Percentiles rank a stretch among this genome's conserved stretches.
Conservation (phyloP, 2,797 vertebrate species). For the Pantherophis alleghaniensis region DNA sequence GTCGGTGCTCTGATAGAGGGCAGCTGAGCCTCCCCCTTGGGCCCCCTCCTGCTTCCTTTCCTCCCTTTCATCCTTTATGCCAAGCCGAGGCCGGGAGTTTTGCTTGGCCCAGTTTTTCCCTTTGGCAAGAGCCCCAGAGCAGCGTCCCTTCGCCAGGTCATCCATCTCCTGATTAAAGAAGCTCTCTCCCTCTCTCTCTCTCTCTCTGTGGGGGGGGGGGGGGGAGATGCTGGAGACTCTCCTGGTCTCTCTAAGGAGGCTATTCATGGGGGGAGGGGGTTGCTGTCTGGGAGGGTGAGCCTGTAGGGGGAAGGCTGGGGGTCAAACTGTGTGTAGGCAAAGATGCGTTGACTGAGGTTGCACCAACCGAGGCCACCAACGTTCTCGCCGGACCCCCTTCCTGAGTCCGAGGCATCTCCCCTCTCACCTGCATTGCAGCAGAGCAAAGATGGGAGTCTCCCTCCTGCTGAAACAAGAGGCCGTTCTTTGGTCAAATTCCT, state of each 20-base stretch:
- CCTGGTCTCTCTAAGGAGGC: slow-evolving; percentile 27
- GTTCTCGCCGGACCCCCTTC: not conserved
- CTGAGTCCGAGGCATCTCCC: too few relatives aligned
- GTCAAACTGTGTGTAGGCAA: slow-evolving; percentile 23
- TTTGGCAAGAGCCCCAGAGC: not conserved
- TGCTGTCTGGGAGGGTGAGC: slow-evolving; percentile 24
- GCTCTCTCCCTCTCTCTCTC: not conserved
- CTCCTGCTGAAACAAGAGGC: not conserved
- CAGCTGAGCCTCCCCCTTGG: too few relatives aligned
- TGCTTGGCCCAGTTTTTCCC: not conserved
- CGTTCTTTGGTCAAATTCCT: not conserved
- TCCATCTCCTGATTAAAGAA: not conserved
- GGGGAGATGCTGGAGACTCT: too few relatives aligned
- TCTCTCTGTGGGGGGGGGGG: not conserved
- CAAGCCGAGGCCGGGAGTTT: not conserved
- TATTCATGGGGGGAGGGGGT: not conserved
- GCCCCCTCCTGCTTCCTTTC: not conserved
- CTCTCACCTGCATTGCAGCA: not conserved
- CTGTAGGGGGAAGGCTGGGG: slow-evolving; percentile 18
- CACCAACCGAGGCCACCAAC: not conserved
- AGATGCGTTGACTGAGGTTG: not conserved
- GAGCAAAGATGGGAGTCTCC: too few relatives aligned
- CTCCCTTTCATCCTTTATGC: not conserved
- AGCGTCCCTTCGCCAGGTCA: not conserved
- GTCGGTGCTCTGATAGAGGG: not conserved